Conservation (phyloP, 2,888 invertebrate species). For the Hedya salicella region DNA sequence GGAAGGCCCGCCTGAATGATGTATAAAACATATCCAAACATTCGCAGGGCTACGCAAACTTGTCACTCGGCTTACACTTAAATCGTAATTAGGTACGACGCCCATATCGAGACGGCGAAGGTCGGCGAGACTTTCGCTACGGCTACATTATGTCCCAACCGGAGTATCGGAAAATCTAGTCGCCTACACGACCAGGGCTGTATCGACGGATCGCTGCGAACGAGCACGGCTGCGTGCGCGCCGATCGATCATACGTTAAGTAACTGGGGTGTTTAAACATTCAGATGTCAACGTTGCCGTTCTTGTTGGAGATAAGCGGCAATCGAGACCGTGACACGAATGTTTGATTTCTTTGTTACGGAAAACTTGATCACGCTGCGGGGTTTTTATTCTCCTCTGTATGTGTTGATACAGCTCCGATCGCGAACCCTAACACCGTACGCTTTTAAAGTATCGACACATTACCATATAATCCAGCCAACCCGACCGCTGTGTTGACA, state of each 20-base stretch:
- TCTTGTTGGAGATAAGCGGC: conserved; percentile 14
- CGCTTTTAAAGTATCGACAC: conserved; percentile 38
- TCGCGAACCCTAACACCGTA: conserved; percentile 1
- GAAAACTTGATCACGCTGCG: neutral
- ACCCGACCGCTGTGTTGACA: conserved; percentile 78
- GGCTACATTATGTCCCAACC: conserved; percentile 72
- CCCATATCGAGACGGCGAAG: conserved; percentile 80
- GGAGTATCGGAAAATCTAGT: conserved; percentile 74
- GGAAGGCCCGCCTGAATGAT: conserved; percentile 44
- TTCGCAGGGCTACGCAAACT: conserved; percentile 32
- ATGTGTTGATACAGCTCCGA: conserved; percentile 2
- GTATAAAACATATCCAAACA: conserved; percentile 48
- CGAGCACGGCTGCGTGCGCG: conserved; percentile 12
- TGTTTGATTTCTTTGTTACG: conserved; percentile 11
- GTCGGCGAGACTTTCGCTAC: conserved; percentile 82
- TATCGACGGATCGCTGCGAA: conserved; percentile 25
- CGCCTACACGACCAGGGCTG: conserved; percentile 68
- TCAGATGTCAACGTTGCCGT: conserved; percentile 26
- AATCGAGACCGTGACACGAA: conserved; percentile 20
- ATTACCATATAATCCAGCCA: conserved; percentile 74
- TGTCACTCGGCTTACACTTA: conserved; percentile 40
- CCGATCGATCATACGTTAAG: conserved; percentile 27
- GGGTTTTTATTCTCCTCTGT: neutral
- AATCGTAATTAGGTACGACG: conserved; percentile 69
- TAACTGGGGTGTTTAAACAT: conserved; percentile 29